Evolutionary conservation across 2,888 invertebrate species (phyloP).

Genomic region (Ormyrus labotus): DNA sequence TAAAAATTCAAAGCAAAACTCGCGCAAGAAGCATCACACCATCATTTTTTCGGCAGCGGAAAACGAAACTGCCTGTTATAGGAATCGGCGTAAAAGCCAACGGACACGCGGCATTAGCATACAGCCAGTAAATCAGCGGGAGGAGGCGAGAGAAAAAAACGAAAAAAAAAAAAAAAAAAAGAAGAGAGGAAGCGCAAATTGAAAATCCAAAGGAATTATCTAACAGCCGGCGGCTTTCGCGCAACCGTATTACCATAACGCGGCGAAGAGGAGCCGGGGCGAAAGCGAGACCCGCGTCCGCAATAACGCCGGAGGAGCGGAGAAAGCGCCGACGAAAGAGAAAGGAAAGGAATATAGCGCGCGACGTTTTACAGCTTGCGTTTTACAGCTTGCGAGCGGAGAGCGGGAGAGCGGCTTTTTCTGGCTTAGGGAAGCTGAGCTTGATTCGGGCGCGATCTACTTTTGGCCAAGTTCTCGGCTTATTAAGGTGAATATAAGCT

Average conservation of each 20-base stretch:
- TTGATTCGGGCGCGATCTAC: no score
- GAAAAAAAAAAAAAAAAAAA: constrained; percentile 2
- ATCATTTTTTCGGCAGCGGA: no score
- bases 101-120: no score
- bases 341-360: constrained; percentile 34
- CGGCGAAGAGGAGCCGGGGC: constrained; percentile 27
- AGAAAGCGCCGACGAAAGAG: background rate
- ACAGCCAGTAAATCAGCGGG: background rate
- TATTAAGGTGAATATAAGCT: no score
- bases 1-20: no score
- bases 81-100: no score
- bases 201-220: constrained; percentile 12
- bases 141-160: background rate
- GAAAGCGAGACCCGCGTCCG: constrained; percentile 36
- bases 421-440: no score
- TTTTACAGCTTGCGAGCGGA: no score
- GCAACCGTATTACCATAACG: constrained; percentile 45
- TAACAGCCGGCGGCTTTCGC: constrained; percentile 25
- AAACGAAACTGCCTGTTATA: no score
- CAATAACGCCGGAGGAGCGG: constrained; percentile 2
- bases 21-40: no score
- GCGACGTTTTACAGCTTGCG: background rate
- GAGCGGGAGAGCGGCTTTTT: no score
- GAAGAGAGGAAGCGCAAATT: background rate
- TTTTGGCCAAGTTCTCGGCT: no score